Evolutionary conservation across 1,140 invertebrate genomes (phyloP), one percentile per base, ranked within the genome.

Genomic region (Drosophila tani): DNA sequence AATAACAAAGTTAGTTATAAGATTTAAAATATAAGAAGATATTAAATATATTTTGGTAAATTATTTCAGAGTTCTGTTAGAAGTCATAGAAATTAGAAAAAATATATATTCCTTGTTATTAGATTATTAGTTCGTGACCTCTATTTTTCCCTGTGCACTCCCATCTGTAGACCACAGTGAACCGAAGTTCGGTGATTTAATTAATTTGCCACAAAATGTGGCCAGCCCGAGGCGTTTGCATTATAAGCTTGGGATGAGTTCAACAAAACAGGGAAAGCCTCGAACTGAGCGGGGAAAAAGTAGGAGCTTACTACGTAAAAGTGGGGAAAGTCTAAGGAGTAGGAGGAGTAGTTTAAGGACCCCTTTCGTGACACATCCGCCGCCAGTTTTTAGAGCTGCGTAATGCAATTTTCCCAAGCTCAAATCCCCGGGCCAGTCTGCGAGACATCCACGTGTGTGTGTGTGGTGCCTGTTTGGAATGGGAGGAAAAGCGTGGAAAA

Each of bases 131-230:
- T 32, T 11, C 9, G 0, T 35, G 4, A 38, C 11, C 9, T 27
- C 14, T 11, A 19, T 67, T 66, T 47, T 12, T n/a, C 5, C 2
- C 47, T 21, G 63, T 70, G 67, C 40, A 46, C 7, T 11, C 9
- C 19, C 67, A 29, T 55, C 14, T n/a, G 21, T n/a, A 70, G 24
- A 47, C 21, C n/a, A 35, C n/a, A 27, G 21, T 17, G 19, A 58
- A 57, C 32, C 41, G 24, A 76, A 58, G 43, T 56, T 57, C 47
- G 58, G 74, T 74, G 80, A 79, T 84, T 87, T 87, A 88, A 87
- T 87, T 87, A 87, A 87, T 87, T 88, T 88, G 77, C 83, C 77
- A 84, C 85, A 84, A 87, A 88, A 84, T 87, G 73, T 84, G 75
- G 83, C 66, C 55, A 57, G 69, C 75, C 56, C 46, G 21, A 80